Evolutionary conservation across 2,888 invertebrate species (phyloP).

Genomic region (Ichneumon xanthorius): DNA sequence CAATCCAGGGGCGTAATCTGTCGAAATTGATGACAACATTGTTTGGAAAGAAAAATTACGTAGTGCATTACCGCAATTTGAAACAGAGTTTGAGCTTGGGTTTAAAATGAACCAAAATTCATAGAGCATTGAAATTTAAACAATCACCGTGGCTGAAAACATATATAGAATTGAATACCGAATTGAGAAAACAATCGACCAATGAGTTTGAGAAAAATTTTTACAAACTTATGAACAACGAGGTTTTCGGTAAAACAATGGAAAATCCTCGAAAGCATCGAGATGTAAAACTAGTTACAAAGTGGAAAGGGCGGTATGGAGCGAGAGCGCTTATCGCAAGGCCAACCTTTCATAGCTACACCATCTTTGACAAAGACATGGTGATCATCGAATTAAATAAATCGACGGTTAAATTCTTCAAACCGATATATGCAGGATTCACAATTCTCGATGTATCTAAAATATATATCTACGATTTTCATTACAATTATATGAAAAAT

Average conservation of each 20-base stretch:
- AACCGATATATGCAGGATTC: too few relatives aligned
- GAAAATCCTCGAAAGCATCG: slow-evolving; percentile 71
- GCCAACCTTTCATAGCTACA: too few relatives aligned
- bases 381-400: too few relatives aligned
- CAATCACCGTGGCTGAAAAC: slow-evolving; percentile 79
- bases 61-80: slow-evolving; percentile 79
- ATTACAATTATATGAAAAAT: too few relatives aligned
- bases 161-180: slow-evolving; percentile 75
- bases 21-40: slow-evolving; percentile 41
- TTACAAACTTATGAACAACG: slow-evolving; percentile 51
- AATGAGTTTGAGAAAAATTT: slow-evolving; percentile 80
- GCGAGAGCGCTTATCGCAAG: too few relatives aligned
- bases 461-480: neutral
- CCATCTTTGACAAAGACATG: too few relatives aligned
- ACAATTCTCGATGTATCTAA: too few relatives aligned
- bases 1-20: neutral
- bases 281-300: slow-evolving; percentile 75
- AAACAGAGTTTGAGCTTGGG: slow-evolving; percentile 73
- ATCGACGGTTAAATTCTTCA: neutral
- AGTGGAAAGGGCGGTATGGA: too few relatives aligned
- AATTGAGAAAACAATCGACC: slow-evolving; percentile 76
- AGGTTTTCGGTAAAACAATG: too few relatives aligned
- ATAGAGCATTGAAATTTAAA: slow-evolving; percentile 76
- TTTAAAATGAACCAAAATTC: slow-evolving; percentile 72
- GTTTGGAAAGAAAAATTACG: slow-evolving; percentile 67